Percentiles rank a stretch among this genome's conserved stretches.
Conservation (phyloP, 2,113 vertebrate species). For the Eolophus roseicapilla region DNA sequence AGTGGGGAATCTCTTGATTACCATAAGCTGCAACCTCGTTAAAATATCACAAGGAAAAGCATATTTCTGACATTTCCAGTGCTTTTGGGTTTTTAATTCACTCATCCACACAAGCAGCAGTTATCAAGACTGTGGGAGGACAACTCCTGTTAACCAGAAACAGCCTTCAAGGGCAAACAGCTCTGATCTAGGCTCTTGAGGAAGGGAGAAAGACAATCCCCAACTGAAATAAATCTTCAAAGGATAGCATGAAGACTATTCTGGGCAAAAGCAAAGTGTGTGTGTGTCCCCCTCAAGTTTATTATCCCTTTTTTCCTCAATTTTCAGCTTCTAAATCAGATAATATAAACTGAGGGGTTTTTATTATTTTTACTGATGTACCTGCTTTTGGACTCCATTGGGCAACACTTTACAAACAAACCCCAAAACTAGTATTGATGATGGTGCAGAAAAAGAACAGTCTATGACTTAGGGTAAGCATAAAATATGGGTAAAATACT, state of each 20-base stretch:
- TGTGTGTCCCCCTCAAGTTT: not conserved
- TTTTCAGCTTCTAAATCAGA: not conserved
- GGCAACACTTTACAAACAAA: not conserved
- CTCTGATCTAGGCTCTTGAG: conserved; percentile 12
- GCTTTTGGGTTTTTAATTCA: not conserved
- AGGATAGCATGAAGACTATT: not conserved
- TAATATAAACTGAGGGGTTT: not conserved
- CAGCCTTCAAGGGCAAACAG: conserved; percentile 42
- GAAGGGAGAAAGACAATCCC: not conserved
- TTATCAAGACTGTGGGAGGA: conserved; percentile 40
- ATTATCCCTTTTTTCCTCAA: fast-evolving
- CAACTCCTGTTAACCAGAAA: conserved; percentile 23
- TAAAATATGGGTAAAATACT: not conserved
- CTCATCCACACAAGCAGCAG: not conserved
- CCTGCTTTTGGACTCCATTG: not conserved
- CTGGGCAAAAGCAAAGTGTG: not conserved
- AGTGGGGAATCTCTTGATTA: conserved; percentile 45
- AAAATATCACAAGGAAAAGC: conserved; percentile 44
- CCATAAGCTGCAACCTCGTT: conserved; percentile 49
- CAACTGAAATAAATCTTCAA: conserved; percentile 38
- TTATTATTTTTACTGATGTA: not conserved
- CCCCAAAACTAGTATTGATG: not conserved
- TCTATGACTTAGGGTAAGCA: not conserved
- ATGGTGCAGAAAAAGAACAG: not conserved
- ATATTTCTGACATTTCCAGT: conserved; percentile 26